Conservation (phyloP, 2,888 invertebrate species). For the Chalcis sispes region DNA sequence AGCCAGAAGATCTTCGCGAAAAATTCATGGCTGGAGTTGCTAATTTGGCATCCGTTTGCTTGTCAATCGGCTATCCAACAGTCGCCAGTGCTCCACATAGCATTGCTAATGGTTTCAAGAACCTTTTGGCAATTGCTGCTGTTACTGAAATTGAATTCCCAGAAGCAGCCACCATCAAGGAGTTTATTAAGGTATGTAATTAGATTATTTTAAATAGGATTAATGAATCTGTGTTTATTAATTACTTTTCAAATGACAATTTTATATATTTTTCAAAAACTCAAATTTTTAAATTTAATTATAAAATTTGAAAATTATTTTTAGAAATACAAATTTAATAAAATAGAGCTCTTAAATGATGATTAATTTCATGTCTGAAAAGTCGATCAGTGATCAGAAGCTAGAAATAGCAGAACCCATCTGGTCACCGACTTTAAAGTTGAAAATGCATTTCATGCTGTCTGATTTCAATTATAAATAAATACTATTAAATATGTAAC, state of each 20-base stretch:
- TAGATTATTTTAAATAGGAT: neutral
- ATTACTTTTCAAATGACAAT: too few relatives aligned
- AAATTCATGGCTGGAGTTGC: slow-evolving; percentile 96
- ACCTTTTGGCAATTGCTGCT: slow-evolving; percentile 96
- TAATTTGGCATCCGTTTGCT: slow-evolving; percentile 94
- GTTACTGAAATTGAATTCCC: slow-evolving; percentile 97
- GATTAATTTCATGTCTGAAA: slow-evolving; percentile 67
- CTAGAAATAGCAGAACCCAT: slow-evolving; percentile 78
- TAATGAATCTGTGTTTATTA: too few relatives aligned
- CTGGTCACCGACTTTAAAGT: slow-evolving; percentile 67
- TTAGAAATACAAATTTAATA: too few relatives aligned
- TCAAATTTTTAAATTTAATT: too few relatives aligned
- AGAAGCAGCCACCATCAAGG: slow-evolving; percentile 94
- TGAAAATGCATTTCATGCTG: slow-evolving; percentile 63
- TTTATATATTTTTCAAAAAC: too few relatives aligned
- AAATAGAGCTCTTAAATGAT: slow-evolving; percentile 64
- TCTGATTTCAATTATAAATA: slow-evolving; percentile 66
- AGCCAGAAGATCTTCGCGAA: slow-evolving; percentile 94
- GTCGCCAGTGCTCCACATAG: slow-evolving; percentile 98
- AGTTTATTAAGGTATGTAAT: slow-evolving; percentile 86
- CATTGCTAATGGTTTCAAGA: slow-evolving; percentile 98
- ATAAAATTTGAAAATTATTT: too few relatives aligned
- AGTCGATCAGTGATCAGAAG: slow-evolving; percentile 68
- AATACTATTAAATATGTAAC: neutral
- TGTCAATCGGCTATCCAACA: slow-evolving; percentile 97